Conservation (phyloP, 2,113 vertebrate genomes). For the Aspiorhynchus laticeps region DNA sequence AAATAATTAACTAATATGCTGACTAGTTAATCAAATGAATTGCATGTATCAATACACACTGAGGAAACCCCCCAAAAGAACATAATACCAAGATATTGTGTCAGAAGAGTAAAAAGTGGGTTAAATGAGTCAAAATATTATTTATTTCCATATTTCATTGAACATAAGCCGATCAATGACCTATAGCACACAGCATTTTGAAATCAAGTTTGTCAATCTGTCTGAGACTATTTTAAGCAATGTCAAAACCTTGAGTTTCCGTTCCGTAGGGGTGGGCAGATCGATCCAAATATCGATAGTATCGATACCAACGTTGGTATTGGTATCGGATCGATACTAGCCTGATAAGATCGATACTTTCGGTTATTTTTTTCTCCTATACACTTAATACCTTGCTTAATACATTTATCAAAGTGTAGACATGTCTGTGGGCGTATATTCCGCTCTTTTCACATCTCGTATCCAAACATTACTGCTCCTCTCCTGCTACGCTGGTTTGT, state of each 20-base stretch:
- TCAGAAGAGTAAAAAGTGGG: background rate
- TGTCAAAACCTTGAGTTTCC: background rate
- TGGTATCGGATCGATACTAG: no score
- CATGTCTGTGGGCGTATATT: no score
- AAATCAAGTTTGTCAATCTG: background rate
- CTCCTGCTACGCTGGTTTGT: no score
- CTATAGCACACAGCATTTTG: background rate
- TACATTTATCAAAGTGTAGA: no score
- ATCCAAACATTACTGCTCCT: no score
- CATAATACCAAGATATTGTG: background rate
- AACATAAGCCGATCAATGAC: background rate
- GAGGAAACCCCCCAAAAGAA: background rate
- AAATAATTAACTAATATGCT: background rate
- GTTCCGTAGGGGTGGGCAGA: no score
- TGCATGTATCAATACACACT: background rate
- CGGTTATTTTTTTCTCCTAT: no score
- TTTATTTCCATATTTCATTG: background rate
- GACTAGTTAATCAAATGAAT: background rate
- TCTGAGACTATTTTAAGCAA: constrained; percentile 6
- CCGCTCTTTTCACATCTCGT: no score
- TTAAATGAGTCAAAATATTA: background rate
- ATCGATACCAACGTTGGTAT: no score
- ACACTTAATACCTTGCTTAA: no score
- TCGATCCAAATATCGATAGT: no score
- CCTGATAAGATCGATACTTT: no score